Conservation (phyloP, 2,888 invertebrate species). For the Hypena proboscidalis region DNA sequence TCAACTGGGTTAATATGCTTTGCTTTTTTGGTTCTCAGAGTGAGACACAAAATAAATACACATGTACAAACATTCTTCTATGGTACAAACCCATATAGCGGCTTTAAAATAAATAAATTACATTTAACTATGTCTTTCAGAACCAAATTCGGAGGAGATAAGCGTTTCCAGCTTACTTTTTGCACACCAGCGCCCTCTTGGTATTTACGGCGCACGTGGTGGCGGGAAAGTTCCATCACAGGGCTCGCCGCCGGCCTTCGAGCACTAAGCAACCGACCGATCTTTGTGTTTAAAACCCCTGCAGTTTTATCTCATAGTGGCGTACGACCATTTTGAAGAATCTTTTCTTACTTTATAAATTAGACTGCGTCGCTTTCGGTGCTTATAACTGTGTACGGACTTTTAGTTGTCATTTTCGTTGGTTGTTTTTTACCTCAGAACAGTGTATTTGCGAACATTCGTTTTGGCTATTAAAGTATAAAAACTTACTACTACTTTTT, state of each 20-base stretch:
- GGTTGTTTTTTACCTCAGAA: too few species aligned
- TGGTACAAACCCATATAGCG: too few species aligned
- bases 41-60: too few species aligned
- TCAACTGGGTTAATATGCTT: too few species aligned
- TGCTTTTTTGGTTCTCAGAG: too few species aligned
- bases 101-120: background rate
- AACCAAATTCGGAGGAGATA: conserved; percentile 50
- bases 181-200: conserved; percentile 67
- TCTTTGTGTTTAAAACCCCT: conserved; percentile 61
- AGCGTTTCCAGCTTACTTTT: conserved; percentile 57
- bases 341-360: conserved; percentile 16
- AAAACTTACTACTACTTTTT: too few species aligned
- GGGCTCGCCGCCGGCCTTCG: conserved; percentile 57
- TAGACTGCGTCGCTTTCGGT: conserved; percentile 20
- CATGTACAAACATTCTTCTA: too few species aligned
- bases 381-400: conserved; percentile 2
- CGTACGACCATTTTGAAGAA: conserved; percentile 40
- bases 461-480: conserved; percentile 28
- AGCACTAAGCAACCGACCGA: conserved; percentile 58
- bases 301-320: conserved; percentile 44
- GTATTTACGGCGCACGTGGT: conserved; percentile 73
- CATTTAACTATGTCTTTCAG: conserved; percentile 28
- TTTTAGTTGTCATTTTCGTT: conserved; percentile 26
- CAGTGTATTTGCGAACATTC: conserved; percentile 20
- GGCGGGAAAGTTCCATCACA: conserved; percentile 65